A percentile compares a stretch with the other conserved stretches of the same genome.
Conservation (phyloP, 1,140 invertebrate species). For the Leptonema lineaticorne region DNA sequence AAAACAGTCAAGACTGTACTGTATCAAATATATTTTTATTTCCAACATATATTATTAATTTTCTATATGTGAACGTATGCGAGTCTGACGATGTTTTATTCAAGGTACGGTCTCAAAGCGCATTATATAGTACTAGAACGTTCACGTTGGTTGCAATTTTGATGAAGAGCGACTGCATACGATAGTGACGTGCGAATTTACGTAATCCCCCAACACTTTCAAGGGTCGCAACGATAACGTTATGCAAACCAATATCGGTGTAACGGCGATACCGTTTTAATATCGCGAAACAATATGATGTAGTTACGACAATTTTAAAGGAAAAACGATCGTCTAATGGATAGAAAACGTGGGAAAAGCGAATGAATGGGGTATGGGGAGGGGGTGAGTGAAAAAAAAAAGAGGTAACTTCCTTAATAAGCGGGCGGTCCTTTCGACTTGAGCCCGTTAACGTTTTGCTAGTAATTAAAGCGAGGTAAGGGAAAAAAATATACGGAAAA, state of each 20-base stretch:
- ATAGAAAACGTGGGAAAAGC: background rate
- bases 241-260: no score
- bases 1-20: no score
- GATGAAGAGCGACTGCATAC: background rate
- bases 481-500: background rate
- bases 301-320: no score
- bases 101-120: background rate
- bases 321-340: no score
- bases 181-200: background rate
- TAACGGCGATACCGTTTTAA: no score
- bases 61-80: no score
- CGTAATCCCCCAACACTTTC: background rate
- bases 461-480: conserved; percentile 11
- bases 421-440: background rate
- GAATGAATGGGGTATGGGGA: conserved; percentile 11
- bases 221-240: background rate
- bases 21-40: no score
- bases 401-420: background rate
- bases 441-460: conserved; percentile 16
- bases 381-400: background rate
- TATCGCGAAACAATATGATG: no score
- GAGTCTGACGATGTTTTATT: background rate
- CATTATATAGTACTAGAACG: background rate
- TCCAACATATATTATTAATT: no score
- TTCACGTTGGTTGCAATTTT: background rate